phyloP scores from a whole-genome alignment of 2,888 invertebrate genomes.

The Megastigmus dorsalis region DNA sequence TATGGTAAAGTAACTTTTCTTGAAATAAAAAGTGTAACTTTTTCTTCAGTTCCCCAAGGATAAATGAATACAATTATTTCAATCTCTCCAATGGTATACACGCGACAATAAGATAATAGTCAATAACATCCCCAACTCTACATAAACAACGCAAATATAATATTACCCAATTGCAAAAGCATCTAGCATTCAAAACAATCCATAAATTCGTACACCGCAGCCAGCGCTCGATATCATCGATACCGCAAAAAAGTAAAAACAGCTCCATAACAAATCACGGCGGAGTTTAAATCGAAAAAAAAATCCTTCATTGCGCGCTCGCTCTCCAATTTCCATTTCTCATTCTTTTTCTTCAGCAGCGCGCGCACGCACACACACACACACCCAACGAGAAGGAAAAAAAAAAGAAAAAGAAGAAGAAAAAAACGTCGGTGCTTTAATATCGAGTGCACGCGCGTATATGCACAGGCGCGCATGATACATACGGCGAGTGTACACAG shows the following conservation, averaged over 20 bases:
- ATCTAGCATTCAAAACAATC: background rate
- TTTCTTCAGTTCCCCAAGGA: no score
- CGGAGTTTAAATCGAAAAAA: background rate
- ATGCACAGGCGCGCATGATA: background rate
- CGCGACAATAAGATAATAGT: background rate
- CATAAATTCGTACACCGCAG: background rate
- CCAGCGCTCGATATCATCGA: background rate
- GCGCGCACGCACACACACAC: background rate
- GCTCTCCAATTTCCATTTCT: constrained; percentile 17
- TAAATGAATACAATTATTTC: no score
- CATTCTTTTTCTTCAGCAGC: constrained; percentile 2
- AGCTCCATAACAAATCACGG: background rate
- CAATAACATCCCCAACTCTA: no score
- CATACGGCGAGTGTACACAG: no score
- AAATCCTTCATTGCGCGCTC: background rate
- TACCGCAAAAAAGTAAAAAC: background rate
- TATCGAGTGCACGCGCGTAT: background rate
- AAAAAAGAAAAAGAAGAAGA: constrained; percentile 5
- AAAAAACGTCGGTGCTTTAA: background rate
- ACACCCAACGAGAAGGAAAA: background rate
- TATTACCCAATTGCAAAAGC: background rate
- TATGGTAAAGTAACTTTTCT: no score
- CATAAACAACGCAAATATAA: background rate
- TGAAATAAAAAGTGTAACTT: no score
- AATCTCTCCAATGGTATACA: no score